phyloP scores from a whole-genome alignment of 2,797 vertebrate species.

The Percopsis omiscomaycus region DNA sequence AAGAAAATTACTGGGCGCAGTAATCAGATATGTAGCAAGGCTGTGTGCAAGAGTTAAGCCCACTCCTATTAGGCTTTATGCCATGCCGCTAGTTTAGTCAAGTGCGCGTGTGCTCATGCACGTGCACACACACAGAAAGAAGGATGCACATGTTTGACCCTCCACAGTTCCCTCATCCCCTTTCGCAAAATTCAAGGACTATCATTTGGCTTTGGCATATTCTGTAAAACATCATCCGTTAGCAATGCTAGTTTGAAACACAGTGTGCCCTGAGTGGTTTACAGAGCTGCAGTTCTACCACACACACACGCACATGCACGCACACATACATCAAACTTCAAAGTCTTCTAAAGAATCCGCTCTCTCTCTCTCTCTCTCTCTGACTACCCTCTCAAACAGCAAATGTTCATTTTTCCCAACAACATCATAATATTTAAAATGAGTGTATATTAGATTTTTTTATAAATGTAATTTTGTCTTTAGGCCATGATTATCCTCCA shows the following conservation, averaged over 20 bases:
- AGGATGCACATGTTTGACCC: constrained; percentile 66
- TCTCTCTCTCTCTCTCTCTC: not conserved
- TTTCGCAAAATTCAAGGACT: constrained; percentile 70
- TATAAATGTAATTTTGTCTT: constrained; percentile 48
- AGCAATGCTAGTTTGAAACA: constrained; percentile 71
- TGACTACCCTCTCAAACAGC: constrained; percentile 15
- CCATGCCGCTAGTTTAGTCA: constrained; percentile 67
- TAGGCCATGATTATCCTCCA: constrained; percentile 49
- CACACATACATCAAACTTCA: not conserved
- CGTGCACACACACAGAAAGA: constrained; percentile 40
- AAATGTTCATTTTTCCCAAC: constrained; percentile 47
- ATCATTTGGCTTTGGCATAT: constrained; percentile 65
- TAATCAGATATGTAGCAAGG: constrained; percentile 84
- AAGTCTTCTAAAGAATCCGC: not conserved
- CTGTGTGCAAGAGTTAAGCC: constrained; percentile 83
- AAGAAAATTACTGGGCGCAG: constrained; percentile 83
- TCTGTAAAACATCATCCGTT: constrained; percentile 68
- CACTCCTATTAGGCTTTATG: constrained; percentile 82
- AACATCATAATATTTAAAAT: constrained; percentile 53
- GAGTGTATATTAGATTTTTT: constrained; percentile 44
- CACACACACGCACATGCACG: not conserved
- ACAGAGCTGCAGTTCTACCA: constrained; percentile 41
- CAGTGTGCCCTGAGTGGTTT: constrained; percentile 63
- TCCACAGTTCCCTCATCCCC: constrained; percentile 66
- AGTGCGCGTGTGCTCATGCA: constrained; percentile 53